A percentile compares a stretch with the other conserved stretches of the same genome.
phyloP scores from a whole-genome alignment of 2,888 invertebrate species.

The Aphodius sticticus region DNA sequence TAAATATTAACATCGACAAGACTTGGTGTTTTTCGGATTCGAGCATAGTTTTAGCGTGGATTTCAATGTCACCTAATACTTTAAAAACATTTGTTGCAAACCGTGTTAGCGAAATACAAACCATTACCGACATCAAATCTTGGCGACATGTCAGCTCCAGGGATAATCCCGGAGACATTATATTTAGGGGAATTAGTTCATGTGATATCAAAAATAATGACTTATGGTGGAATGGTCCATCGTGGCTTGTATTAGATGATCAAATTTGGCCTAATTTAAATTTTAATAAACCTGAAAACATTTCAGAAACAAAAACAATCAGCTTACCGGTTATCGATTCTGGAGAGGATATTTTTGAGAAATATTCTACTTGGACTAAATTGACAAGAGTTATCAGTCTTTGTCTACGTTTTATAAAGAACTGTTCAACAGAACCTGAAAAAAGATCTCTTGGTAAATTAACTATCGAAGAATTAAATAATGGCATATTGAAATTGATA shows the following conservation, averaged over 20 bases:
- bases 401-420: constrained; percentile 17
- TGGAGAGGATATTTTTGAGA: not conserved
- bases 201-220: constrained; percentile 27
- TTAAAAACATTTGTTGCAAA: constrained; percentile 29
- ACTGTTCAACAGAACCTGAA: not conserved
- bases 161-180: constrained; percentile 38
- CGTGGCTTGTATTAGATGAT: constrained; percentile 17
- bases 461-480: constrained; percentile 7
- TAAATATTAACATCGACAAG: constrained; percentile 8
- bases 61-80: constrained; percentile 10
- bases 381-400: constrained; percentile 19
- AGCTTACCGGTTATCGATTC: not conserved
- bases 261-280: constrained; percentile 9
- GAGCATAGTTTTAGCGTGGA: constrained; percentile 19
- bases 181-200: constrained; percentile 35
- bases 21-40: constrained; percentile 14
- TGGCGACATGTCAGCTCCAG: constrained; percentile 36
- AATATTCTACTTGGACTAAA: constrained; percentile 16
- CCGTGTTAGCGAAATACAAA: constrained; percentile 30
- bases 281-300: constrained; percentile 9
- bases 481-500: constrained; percentile 11
- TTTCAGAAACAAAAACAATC: constrained; percentile 14
- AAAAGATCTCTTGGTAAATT: not conserved
- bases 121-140: not conserved
- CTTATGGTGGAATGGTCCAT: constrained; percentile 33